Evolutionary conservation across 2,797 vertebrate species (phyloP).

Genomic region (Anguilla obscura): DNA sequence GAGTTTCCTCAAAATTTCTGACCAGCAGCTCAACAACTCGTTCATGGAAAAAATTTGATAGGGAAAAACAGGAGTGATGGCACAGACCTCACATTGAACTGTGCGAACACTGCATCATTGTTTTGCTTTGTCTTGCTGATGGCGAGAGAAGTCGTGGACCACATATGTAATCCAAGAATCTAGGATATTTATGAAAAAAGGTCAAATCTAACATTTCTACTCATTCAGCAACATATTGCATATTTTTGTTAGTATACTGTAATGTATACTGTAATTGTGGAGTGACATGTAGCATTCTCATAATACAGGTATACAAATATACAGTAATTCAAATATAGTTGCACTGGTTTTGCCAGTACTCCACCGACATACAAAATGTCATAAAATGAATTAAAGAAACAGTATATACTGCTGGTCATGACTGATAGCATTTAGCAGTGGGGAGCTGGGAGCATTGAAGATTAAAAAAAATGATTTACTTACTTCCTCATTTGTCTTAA

Average conservation of each 20-base stretch:
- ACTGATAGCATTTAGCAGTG: not conserved
- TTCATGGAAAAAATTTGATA: conserved; percentile 45
- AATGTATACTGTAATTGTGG: not conserved
- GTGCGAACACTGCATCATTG: not conserved
- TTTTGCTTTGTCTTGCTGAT: not conserved
- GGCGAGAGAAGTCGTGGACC: not conserved
- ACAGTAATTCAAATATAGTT: not conserved
- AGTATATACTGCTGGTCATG: not conserved
- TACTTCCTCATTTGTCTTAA: not conserved
- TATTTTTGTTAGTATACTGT: not conserved
- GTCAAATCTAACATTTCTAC: not conserved
- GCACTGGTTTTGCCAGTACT: not conserved
- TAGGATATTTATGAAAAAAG: not conserved
- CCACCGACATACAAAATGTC: not conserved
- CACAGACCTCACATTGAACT: conserved; percentile 50
- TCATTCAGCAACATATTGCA: not conserved
- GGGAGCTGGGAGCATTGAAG: not conserved
- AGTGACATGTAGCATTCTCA: not conserved
- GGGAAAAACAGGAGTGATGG: conserved; percentile 35
- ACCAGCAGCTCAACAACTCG: conserved; percentile 44
- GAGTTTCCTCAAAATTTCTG: conserved; percentile 41
- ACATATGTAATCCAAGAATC: not conserved
- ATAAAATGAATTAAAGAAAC: not conserved
- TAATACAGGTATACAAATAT: too few species aligned
- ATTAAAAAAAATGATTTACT: not conserved